Conservation (phyloP, 2,113 vertebrate genomes). For the Cynoglossus semilaevis region DNA sequence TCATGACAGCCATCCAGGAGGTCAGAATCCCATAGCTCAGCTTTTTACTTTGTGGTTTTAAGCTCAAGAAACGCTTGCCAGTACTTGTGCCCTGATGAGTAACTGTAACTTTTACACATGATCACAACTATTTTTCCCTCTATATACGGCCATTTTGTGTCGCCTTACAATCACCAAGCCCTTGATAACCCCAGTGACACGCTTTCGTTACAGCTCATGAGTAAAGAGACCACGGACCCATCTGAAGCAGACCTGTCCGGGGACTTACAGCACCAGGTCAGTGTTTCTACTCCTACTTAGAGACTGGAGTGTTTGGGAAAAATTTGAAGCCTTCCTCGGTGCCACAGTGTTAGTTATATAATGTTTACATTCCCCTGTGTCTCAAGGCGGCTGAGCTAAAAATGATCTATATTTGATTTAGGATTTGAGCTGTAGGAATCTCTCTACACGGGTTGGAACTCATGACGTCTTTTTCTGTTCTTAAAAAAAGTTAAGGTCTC, state of each 20-base stretch:
- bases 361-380: no score
- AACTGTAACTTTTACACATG: slow-evolving; percentile 6
- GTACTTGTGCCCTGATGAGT: not conserved
- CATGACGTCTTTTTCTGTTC: no score
- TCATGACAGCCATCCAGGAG: slow-evolving; percentile 98
- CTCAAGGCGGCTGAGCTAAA: no score
- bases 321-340: no score
- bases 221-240: slow-evolving; percentile 78
- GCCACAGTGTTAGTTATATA: no score
- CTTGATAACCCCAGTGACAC: slow-evolving; percentile 16
- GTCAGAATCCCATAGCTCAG: slow-evolving; percentile 62
- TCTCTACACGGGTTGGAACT: no score
- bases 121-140: no score
- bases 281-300: slow-evolving; percentile 1
- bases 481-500: no score
- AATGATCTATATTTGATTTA: no score
- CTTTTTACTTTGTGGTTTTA: not conserved
- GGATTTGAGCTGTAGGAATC: no score
- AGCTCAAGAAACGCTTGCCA: slow-evolving; percentile 1
- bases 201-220: slow-evolving; percentile 83
- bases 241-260: slow-evolving; percentile 78
- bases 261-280: slow-evolving; percentile 89
- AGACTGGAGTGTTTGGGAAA: no score
- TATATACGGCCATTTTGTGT: no score
- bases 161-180: slow-evolving; percentile 1